These are phyloP conservation scores for Tetraneura akinire DNA, from an alignment of 1,140 invertebrate genomes.

Conservation along the genomic window DNA sequence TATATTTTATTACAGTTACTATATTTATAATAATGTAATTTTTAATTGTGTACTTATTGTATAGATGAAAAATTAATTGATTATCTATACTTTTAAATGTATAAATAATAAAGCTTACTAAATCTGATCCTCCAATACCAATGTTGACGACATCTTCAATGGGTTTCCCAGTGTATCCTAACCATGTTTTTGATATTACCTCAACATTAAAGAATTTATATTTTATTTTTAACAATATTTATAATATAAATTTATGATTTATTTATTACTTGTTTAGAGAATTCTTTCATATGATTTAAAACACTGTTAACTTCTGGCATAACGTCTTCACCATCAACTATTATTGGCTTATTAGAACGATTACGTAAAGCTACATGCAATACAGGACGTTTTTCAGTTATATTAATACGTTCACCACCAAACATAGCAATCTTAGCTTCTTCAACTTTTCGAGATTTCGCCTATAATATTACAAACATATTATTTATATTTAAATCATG, in stretches of 20 bases:
- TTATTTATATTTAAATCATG: no score
- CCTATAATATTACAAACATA: no score
- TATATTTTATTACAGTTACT: no score
- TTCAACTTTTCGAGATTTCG: slow-evolving; percentile 80
- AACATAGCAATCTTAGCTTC: slow-evolving; percentile 92
- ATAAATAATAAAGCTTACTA: slow-evolving; percentile 70
- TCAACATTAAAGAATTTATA: slow-evolving; percentile 55
- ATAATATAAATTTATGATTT: neutral
- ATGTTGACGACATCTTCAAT: slow-evolving; percentile 99
- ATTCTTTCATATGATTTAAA: slow-evolving; percentile 92
- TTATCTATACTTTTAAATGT: no score
- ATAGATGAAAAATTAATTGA: no score
- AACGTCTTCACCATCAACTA: slow-evolving; percentile 89
- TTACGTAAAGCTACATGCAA: slow-evolving; percentile 94
- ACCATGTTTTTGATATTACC: slow-evolving; percentile 74
- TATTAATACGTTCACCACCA: slow-evolving; percentile 92
- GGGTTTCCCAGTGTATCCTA: slow-evolving; percentile 88
- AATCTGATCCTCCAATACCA: slow-evolving; percentile 98
- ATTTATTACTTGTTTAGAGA: slow-evolving; percentile 70
- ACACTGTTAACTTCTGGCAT: slow-evolving; percentile 92
- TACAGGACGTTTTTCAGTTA: slow-evolving; percentile 95
- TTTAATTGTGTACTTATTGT: no score
- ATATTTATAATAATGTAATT: no score
- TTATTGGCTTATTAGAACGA: slow-evolving; percentile 73
- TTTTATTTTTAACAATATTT: neutral